Conservation (phyloP, 2,888 invertebrate genomes). For the Drosophila eohydei region DNA sequence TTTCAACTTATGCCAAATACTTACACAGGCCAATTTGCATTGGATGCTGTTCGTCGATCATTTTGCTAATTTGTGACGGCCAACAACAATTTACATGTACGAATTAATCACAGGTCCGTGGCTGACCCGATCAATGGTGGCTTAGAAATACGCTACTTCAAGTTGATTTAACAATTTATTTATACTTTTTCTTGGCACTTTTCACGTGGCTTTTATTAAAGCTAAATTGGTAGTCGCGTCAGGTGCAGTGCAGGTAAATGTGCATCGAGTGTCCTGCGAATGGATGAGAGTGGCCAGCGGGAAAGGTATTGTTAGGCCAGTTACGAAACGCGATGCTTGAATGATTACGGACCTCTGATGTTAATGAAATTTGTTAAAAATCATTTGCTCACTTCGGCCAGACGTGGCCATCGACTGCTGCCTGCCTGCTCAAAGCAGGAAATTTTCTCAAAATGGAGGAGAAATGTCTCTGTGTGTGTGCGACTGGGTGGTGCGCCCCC, state of each 20-base stretch:
- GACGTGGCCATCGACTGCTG: constrained; percentile 33
- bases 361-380: constrained; percentile 82
- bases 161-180: background rate
- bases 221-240: constrained; percentile 23
- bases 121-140: background rate
- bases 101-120: background rate
- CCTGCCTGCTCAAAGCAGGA: constrained; percentile 53
- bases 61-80: constrained; percentile 33
- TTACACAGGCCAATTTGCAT: constrained; percentile 84
- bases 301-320: constrained; percentile 49
- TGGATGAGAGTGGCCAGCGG: constrained; percentile 50
- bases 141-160: background rate
- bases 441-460: constrained; percentile 77
- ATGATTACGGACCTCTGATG: constrained; percentile 84
- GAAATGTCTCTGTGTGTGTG: constrained; percentile 46
- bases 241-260: constrained; percentile 31
- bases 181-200: constrained; percentile 19
- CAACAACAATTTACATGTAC: constrained; percentile 30
- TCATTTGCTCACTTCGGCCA: constrained; percentile 68
- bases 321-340: constrained; percentile 83
- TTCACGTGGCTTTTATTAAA: constrained; percentile 17
- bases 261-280: constrained; percentile 40
- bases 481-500: constrained; percentile 33
- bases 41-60: constrained; percentile 84
- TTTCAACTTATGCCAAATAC: constrained; percentile 57